Percentiles rank a stretch among this genome's conserved stretches.
Conservation (phyloP, 2,113 vertebrate species). For the Poeciliopsis prolifica region DNA sequence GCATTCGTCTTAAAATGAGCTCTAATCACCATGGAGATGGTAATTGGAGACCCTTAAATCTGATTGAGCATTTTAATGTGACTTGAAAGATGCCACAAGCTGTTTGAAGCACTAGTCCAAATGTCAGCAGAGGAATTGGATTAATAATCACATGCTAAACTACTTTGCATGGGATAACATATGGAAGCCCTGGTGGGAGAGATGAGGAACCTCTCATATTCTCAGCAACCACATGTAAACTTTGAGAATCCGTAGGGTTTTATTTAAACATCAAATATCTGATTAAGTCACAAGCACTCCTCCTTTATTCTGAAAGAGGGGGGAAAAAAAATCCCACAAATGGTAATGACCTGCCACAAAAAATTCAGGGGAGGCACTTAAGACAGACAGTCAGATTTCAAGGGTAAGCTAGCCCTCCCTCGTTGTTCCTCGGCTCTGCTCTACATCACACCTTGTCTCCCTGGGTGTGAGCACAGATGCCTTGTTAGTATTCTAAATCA, state of each 20-base stretch:
- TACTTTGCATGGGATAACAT: slow-evolving; percentile 6
- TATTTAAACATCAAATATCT: neutral
- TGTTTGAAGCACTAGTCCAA: slow-evolving; percentile 31
- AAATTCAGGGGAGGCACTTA: slow-evolving; percentile 15
- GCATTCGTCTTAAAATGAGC: slow-evolving; percentile 33
- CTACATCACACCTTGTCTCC: slow-evolving; percentile 48
- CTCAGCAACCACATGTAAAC: neutral
- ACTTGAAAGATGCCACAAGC: slow-evolving; percentile 29
- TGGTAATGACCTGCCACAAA: slow-evolving; percentile 14
- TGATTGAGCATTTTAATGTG: slow-evolving; percentile 25
- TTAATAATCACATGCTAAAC: slow-evolving; percentile 41
- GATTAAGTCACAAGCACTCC: neutral
- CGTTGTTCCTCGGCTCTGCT: slow-evolving; percentile 22
- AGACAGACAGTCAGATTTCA: slow-evolving; percentile 47
- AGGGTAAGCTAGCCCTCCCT: slow-evolving; percentile 45
- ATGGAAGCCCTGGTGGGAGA: slow-evolving; percentile 14
- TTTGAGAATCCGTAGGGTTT: neutral
- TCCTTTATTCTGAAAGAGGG: slow-evolving; percentile 12
- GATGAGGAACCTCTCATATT: neutral
- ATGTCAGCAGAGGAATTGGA: slow-evolving; percentile 47
- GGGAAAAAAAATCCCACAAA: neutral
- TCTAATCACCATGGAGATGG: slow-evolving; percentile 27
- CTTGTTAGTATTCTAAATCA: slow-evolving; percentile 73
- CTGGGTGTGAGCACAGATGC: slow-evolving; percentile 44
- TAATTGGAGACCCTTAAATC: slow-evolving; percentile 37